Conservation (phyloP, 2,888 invertebrate genomes). For the Volucella inflata region DNA sequence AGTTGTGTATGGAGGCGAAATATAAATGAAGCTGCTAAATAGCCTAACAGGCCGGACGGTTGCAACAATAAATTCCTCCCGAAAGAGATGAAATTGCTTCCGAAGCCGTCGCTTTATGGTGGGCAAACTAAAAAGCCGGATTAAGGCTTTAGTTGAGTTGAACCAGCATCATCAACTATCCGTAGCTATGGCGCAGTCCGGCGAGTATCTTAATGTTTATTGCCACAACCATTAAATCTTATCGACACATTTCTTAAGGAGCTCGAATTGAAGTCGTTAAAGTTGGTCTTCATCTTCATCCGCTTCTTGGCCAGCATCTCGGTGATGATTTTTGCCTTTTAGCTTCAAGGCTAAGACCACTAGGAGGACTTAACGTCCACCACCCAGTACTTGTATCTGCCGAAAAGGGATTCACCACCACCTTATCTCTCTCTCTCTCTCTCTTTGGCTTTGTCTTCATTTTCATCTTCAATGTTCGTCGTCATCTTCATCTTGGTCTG, state of each 20-base stretch:
- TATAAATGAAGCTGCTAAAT: slow-evolving; percentile 33
- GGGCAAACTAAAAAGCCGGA: slow-evolving; percentile 51
- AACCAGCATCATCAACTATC: slow-evolving; percentile 14
- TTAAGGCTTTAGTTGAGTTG: slow-evolving; percentile 17
- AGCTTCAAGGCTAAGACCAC: slow-evolving; percentile 48
- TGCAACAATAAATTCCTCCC: slow-evolving; percentile 63
- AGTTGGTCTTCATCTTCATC: slow-evolving; percentile 56
- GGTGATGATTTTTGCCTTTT: slow-evolving; percentile 73
- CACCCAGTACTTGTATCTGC: background rate
- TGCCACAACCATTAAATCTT: slow-evolving; percentile 70
- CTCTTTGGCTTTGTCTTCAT: background rate
- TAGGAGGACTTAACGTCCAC: background rate
- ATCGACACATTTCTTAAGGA: slow-evolving; percentile 74
- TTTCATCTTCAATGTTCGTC: background rate
- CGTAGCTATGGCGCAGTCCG: background rate
- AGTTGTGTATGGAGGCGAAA: background rate
- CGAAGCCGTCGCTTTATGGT: slow-evolving; percentile 27
- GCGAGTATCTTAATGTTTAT: slow-evolving; percentile 71
- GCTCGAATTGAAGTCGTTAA: slow-evolving; percentile 71
- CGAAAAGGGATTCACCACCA: slow-evolving; percentile 5
- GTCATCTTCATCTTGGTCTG: slow-evolving; percentile 40
- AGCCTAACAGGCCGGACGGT: slow-evolving; percentile 40
- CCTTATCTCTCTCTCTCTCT: slow-evolving; percentile 19
- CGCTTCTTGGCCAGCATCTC: slow-evolving; percentile 33
- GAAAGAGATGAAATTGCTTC: slow-evolving; percentile 35